Conservation (phyloP, 2,797 vertebrate species). For the Aulostomus chinensis region DNA sequence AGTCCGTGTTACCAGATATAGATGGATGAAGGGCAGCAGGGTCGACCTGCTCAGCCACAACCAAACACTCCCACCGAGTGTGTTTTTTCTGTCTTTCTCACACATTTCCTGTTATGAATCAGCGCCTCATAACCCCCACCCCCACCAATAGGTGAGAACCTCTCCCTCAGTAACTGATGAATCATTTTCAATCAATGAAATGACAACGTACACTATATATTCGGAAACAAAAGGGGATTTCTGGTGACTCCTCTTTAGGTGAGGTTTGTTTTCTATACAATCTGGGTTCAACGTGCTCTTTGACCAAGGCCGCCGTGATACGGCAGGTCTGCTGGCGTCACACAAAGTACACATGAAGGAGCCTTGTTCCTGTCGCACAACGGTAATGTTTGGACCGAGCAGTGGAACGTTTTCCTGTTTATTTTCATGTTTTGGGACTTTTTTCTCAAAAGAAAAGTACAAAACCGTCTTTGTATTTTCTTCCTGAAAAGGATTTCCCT, state of each 20-base stretch:
- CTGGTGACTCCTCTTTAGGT: conserved; percentile 7
- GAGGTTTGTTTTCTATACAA: conserved; percentile 29
- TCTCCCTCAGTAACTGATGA: no score
- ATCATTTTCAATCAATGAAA: no score
- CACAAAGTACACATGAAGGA: conserved; percentile 1
- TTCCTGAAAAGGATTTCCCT: conserved; percentile 10
- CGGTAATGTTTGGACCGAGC: conserved; percentile 3
- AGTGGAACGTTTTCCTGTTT: conserved; percentile 6
- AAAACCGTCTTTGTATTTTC: background rate
- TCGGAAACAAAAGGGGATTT: no score
- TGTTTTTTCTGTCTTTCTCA: no score
- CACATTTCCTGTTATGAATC: no score
- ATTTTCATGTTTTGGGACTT: background rate
- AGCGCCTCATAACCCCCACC: no score
- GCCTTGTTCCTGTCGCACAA: conserved; percentile 2
- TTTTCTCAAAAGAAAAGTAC: background rate
- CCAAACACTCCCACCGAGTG: no score
- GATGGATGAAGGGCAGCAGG: no score
- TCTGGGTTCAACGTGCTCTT: conserved; percentile 29
- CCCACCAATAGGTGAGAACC: no score
- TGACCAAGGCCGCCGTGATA: conserved; percentile 35
- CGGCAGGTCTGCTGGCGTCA: conserved; percentile 18
- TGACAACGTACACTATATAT: no score
- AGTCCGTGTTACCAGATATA: no score
- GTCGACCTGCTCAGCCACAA: no score